These are phyloP conservation scores for Carcharodon carcharias DNA, from an alignment of 2,797 vertebrate genomes.

Conservation along the genomic window DNA sequence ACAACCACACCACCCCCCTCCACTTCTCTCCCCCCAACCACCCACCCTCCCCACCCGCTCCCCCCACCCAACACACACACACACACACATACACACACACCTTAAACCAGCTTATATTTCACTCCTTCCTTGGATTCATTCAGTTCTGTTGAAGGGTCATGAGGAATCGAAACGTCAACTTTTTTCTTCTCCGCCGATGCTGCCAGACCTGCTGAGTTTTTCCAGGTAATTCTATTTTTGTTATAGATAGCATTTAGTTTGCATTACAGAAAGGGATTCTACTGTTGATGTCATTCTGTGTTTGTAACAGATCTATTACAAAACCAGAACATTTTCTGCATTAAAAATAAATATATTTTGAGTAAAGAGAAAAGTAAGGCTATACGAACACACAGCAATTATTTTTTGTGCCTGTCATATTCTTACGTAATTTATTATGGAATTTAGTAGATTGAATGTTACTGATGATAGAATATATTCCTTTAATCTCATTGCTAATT, in stretches of 20 bases:
- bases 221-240: too few relatives aligned
- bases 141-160: too few relatives aligned
- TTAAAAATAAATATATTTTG: neutral
- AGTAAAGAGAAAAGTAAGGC: neutral
- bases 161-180: too few relatives aligned
- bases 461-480: neutral
- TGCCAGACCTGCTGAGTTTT: too few relatives aligned
- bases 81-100: too few relatives aligned
- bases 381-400: neutral
- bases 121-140: too few relatives aligned
- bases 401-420: neutral
- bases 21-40: too few relatives aligned
- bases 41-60: too few relatives aligned
- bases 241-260: neutral
- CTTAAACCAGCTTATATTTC: too few relatives aligned
- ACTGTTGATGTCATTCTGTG: neutral
- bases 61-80: too few relatives aligned
- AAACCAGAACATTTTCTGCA: neutral
- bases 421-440: neutral
- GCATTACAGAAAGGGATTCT: neutral
- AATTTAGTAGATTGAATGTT: neutral
- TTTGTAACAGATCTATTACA: neutral
- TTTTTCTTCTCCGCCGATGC: too few relatives aligned
- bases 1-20: too few relatives aligned
- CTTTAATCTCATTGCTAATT: neutral